Conservation (phyloP, 2,113 vertebrate genomes). For the Oxyura jamaicensis region DNA sequence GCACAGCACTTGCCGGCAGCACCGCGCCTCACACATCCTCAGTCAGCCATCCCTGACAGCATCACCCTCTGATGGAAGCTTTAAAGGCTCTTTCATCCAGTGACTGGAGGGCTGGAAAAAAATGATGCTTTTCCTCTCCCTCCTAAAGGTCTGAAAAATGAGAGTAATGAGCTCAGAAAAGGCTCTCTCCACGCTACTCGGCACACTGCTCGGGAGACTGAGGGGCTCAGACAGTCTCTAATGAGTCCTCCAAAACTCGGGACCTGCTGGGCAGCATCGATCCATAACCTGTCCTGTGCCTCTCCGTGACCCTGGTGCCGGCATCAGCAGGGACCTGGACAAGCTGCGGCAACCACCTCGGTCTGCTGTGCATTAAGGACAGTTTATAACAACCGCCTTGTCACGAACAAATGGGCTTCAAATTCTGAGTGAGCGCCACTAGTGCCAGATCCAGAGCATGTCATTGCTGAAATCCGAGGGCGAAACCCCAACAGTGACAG, state of each 20-base stretch:
- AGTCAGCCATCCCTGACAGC: not conserved
- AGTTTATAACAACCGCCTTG: not conserved
- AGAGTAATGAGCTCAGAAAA: not conserved
- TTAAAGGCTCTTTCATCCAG: not conserved
- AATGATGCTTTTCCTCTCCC: not conserved
- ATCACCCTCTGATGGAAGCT: not conserved
- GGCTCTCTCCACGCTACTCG: not conserved
- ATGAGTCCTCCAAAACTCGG: not conserved
- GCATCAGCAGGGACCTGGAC: not conserved
- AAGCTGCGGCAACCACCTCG: not conserved
- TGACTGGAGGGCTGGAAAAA: not conserved
- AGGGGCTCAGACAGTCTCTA: not conserved
- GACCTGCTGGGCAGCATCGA: not conserved
- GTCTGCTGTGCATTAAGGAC: not conserved
- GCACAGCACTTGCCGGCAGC: not conserved
- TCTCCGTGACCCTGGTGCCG: not conserved
- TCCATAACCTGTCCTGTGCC: not conserved
- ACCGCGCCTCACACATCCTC: not conserved
- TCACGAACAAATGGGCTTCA: not conserved
- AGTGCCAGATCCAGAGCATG: not conserved
- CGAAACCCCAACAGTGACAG: constrained; percentile 15
- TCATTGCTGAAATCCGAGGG: not conserved
- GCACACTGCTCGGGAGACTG: not conserved
- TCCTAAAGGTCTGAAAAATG: not conserved
- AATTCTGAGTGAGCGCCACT: not conserved